Percentiles rank a stretch among this genome's conserved stretches.
phyloP scores from a whole-genome alignment of 2,113 vertebrate species.

The Platysternon megacephalum region DNA sequence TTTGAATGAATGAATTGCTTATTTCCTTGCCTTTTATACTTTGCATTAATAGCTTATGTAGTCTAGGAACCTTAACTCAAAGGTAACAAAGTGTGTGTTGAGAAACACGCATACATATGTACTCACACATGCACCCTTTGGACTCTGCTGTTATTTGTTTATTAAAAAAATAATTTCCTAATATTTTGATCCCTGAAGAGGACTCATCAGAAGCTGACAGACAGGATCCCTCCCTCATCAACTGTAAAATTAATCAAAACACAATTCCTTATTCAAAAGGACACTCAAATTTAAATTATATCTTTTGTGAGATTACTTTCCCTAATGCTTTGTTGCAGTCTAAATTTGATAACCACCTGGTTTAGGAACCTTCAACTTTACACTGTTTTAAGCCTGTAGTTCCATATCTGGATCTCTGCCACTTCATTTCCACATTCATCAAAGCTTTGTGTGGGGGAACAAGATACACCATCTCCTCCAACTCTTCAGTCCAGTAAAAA shows the following conservation, averaged over 20 bases:
- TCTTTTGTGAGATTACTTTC: constrained; percentile 39
- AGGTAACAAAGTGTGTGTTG: neutral
- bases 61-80: neutral
- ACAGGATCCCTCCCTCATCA: neutral
- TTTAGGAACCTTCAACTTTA: constrained; percentile 4
- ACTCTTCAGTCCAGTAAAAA: neutral
- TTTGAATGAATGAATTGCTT: neutral
- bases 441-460: neutral
- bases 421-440: neutral
- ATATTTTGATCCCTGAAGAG: neutral
- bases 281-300: constrained; percentile 18
- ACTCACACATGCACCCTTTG: neutral
- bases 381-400: neutral
- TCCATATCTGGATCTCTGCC: neutral
- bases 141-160: neutral
- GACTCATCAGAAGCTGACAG: neutral
- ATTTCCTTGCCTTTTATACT: neutral
- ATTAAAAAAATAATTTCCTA: neutral
- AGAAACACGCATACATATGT: neutral
- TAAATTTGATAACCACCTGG: constrained; percentile 51
- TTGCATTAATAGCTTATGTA: neutral
- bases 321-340: constrained; percentile 20
- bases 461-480: neutral
- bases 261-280: constrained; percentile 22
- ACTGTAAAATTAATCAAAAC: neutral